These are phyloP conservation scores for Epistrophe grossulariae DNA, from an alignment of 2,888 invertebrate species.

Conservation along the genomic window DNA sequence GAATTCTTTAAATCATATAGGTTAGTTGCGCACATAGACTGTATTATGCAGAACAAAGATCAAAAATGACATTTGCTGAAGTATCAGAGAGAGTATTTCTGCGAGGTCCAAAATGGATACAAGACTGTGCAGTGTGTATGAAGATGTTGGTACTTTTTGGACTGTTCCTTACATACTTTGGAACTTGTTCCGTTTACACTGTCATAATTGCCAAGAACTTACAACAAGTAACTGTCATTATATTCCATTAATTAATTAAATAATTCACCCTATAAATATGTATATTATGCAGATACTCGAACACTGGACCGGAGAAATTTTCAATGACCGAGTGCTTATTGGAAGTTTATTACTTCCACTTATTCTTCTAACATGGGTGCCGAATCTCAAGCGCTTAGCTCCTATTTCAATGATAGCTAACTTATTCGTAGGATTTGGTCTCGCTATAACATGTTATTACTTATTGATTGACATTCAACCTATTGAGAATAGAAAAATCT, in stretches of 20 bases:
- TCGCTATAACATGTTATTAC: conserved; percentile 95
- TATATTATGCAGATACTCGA: conserved; percentile 84
- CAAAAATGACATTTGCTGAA: conserved; percentile 93
- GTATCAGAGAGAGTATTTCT: conserved; percentile 92
- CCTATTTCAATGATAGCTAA: conserved; percentile 98
- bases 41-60: conserved; percentile 88
- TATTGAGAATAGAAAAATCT: conserved; percentile 81
- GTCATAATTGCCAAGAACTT: conserved; percentile 96
- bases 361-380: conserved; percentile 92
- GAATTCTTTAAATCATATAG: no score
- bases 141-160: conserved; percentile 82
- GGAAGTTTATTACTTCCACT: conserved; percentile 89
- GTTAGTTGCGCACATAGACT: conserved; percentile 93
- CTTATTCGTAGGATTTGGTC: conserved; percentile 92
- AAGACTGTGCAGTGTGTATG: conserved; percentile 86
- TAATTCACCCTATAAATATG: no score
- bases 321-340: conserved; percentile 88
- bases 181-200: conserved; percentile 98
- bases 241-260: no score
- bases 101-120: conserved; percentile 89
- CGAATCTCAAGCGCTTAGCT: conserved; percentile 94
- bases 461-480: conserved; percentile 88
- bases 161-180: conserved; percentile 96
- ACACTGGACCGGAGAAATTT: conserved; percentile 85
- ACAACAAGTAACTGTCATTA: conserved; percentile 85